These are phyloP conservation scores for Torymus auratus DNA, from an alignment of 2,888 invertebrate species.

Conservation along the genomic window DNA sequence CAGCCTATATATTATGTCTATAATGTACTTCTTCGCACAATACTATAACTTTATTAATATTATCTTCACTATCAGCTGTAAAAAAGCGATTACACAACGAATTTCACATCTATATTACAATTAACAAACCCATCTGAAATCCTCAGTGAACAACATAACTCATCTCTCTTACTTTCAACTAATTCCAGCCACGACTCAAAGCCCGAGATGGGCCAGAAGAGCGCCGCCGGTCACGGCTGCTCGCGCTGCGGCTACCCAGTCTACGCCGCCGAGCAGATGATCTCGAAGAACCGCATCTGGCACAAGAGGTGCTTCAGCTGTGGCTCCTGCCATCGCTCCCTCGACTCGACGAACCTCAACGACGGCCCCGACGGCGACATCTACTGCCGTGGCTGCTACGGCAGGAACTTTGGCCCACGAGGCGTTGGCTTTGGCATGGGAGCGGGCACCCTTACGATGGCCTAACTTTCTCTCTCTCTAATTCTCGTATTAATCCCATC, in stretches of 20 bases:
- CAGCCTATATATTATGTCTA: too few relatives aligned
- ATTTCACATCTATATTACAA: too few relatives aligned
- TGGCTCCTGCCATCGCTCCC: conserved; percentile 89
- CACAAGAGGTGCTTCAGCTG: conserved; percentile 97
- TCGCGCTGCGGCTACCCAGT: conserved; percentile 93
- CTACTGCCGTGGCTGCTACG: conserved; percentile 94
- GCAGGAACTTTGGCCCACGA: conserved; percentile 90
- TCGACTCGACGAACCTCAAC: conserved; percentile 93
- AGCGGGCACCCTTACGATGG: conserved; percentile 93
- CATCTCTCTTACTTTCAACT: too few relatives aligned
- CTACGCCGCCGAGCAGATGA: conserved; percentile 97
- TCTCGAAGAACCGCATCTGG: conserved; percentile 94
- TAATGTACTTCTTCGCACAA: too few relatives aligned
- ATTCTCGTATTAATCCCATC: too few relatives aligned
- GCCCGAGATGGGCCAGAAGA: conserved; percentile 86
- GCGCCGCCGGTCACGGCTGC: conserved; percentile 88
- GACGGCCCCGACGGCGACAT: conserved; percentile 96
- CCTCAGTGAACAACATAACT: too few relatives aligned
- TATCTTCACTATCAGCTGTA: too few relatives aligned
- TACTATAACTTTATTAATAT: too few relatives aligned
- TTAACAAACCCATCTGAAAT: too few relatives aligned
- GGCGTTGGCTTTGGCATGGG: conserved; percentile 95
- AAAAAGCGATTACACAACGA: too few relatives aligned
- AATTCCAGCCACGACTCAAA: conserved; percentile 82
- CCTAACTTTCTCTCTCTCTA: conserved; percentile 77